Evolutionary conservation across 2,113 vertebrate genomes (phyloP), one percentile per base, ranked within the genome.

Genomic region (Bubo blakistoni): DNA sequence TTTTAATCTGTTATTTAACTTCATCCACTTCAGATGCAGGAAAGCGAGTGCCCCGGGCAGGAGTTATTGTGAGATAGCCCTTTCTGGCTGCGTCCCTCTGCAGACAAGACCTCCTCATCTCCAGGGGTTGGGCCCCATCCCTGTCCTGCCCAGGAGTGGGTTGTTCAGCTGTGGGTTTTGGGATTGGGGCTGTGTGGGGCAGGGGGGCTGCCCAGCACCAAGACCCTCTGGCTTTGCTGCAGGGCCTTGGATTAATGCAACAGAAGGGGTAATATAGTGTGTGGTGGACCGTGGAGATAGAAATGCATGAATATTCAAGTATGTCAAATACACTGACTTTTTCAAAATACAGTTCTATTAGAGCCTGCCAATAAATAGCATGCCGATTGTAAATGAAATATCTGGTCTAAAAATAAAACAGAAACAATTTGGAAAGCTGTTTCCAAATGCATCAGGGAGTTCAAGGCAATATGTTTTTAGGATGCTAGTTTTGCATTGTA

Each of bases 21-120:
- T 14, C 24, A 4, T 6, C 40, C 30, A 16, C 40, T 38, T 19
- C 22, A 10, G 42, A 42, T 51, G 85, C 22, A 10, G 73, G 51
- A n/a, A 6, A 9, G 40, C 0, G 3, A 13, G 51, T 5, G 29
- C 32, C 26, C 38, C 11, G 73, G 79, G n/a, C n/a, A 19, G 61
- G 27, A 17, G 38, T 2, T 36, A 0, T 11, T 3, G 46, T 2
- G 59, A 0, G 38, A 3, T 1, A 11, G n/a, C 59, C 40, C 19
- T 9, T 13, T 17, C 34, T 22, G 55, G 4, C 29, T 1, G 5
- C 2, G 1, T 32, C 17, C 55, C 49, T 8, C 20, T 8, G 16
- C 2, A 36, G 65, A 6, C 15, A 6, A 27, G 40, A 15, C 11
- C 57, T 42, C 8, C 40, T 22, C 8, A 16, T 27, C 63, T 42